phyloP scores from a whole-genome alignment of 2,113 vertebrate genomes.

The Oxyruncus cristatus region DNA sequence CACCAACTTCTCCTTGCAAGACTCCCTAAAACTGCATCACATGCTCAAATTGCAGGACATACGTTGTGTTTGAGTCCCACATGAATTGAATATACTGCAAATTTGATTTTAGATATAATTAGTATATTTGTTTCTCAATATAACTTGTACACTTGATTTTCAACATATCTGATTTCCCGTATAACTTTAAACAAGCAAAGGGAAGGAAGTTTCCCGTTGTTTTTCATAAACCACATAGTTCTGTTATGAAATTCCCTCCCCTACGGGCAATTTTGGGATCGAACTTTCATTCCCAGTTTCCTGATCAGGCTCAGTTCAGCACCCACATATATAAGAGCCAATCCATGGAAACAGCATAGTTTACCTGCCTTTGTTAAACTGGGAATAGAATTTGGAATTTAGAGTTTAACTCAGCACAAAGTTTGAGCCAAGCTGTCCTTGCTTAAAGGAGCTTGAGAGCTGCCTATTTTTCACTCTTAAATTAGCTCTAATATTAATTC shows the following conservation, averaged over 20 bases:
- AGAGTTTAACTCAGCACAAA: not conserved
- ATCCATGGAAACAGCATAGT: not conserved
- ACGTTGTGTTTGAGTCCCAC: not conserved
- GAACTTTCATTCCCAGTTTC: not conserved
- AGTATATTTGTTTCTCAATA: not conserved
- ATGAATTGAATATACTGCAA: not conserved
- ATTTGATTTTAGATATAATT: not conserved
- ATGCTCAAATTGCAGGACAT: not conserved
- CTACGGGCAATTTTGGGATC: not conserved
- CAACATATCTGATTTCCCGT: no score
- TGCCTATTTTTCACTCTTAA: not conserved
- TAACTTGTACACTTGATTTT: not conserved
- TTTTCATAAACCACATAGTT: not conserved
- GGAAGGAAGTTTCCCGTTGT: not conserved
- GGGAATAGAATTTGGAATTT: not conserved
- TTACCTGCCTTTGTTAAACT: not conserved
- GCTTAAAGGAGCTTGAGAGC: not conserved
- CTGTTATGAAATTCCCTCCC: not conserved
- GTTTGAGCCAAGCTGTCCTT: not conserved
- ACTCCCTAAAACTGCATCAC: not conserved
- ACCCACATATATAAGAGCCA: fast-evolving
- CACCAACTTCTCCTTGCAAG: not conserved
- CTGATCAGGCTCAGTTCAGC: fast-evolving
- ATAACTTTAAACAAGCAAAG: not conserved
- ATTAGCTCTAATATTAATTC: not conserved